phyloP scores from a whole-genome alignment of 2,113 vertebrate genomes.

The Corydoras sp. region DNA sequence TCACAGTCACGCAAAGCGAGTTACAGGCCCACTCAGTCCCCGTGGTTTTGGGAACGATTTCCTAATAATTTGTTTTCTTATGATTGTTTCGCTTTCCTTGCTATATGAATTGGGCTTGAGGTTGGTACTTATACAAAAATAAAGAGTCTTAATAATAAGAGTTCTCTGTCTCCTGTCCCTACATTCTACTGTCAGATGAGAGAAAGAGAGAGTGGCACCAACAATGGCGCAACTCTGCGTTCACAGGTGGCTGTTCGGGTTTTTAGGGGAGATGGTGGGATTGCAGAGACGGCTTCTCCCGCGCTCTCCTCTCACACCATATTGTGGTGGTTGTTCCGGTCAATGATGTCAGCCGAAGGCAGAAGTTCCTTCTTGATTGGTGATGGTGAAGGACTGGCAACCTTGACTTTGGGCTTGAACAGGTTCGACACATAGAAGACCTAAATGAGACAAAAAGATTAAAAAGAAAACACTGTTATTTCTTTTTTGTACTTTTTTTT shows the following conservation, averaged over 20 bases:
- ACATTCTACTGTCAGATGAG: slow-evolving; percentile 99
- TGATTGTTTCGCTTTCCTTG: slow-evolving; percentile 38
- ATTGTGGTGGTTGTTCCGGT: slow-evolving; percentile 95
- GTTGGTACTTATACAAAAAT: slow-evolving; percentile 52
- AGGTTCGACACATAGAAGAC: slow-evolving; percentile 95
- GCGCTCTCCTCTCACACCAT: slow-evolving; percentile 66
- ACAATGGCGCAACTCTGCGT: slow-evolving; percentile 24
- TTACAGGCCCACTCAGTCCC: neutral
- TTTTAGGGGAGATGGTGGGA: slow-evolving; percentile 36
- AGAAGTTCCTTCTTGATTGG: slow-evolving; percentile 91
- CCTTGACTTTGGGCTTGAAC: slow-evolving; percentile 80
- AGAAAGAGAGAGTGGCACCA: slow-evolving; percentile 44
- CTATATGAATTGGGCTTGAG: slow-evolving; percentile 51
- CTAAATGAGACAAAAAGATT: slow-evolving; percentile 53
- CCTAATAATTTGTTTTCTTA: slow-evolving; percentile 23
- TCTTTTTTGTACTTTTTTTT: slow-evolving; percentile 62
- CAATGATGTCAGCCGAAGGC: slow-evolving; percentile 89
- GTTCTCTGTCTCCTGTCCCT: slow-evolving; percentile 80
- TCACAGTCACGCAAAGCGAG: slow-evolving; percentile 5
- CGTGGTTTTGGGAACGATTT: neutral
- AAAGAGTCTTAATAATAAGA: slow-evolving; percentile 57
- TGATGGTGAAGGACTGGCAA: slow-evolving; percentile 70
- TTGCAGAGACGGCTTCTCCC: slow-evolving; percentile 9
- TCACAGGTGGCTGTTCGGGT: slow-evolving; percentile 48
- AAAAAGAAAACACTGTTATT: slow-evolving; percentile 70